phyloP scores from a whole-genome alignment of 92 coral and sea anemone genomes.

The Epizoanthus rinbou region DNA sequence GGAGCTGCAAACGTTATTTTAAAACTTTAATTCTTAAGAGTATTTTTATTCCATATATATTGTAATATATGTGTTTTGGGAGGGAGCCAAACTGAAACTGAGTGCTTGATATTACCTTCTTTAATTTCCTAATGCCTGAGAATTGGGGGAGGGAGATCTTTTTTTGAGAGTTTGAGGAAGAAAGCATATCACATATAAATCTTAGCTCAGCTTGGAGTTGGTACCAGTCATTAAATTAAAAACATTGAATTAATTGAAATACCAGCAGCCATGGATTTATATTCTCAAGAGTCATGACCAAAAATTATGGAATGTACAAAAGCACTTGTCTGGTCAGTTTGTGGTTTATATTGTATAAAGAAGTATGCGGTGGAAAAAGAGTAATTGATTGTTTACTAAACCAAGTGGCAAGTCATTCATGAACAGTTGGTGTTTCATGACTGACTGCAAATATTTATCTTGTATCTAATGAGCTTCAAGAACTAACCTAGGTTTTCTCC shows the following conservation, averaged over 20 bases:
- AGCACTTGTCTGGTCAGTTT: constrained; percentile 23
- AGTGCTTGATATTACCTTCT: neutral
- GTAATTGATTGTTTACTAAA: too few species aligned
- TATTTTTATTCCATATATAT: constrained; percentile 9
- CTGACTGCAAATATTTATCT: too few species aligned
- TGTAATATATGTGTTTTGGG: constrained; percentile 10
- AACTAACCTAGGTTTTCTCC: too few species aligned
- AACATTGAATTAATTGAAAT: constrained; percentile 7
- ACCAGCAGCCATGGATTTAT: constrained; percentile 10
- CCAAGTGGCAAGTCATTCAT: too few species aligned
- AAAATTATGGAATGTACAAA: constrained; percentile 23
- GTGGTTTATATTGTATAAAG: constrained; percentile 8
- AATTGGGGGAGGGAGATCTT: neutral
- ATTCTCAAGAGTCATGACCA: constrained; percentile 17
- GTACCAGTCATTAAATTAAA: neutral
- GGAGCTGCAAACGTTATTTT: constrained; percentile 1
- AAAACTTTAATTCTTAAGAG: neutral
- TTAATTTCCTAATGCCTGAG: constrained; percentile 5
- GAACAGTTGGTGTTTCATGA: too few species aligned
- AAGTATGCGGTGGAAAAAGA: too few species aligned
- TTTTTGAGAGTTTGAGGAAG: constrained; percentile 10
- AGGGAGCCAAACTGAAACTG: constrained; percentile 16
- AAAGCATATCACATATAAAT: neutral
- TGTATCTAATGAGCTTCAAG: too few species aligned
- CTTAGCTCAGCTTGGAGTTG: too few species aligned